Evolutionary conservation across 2,113 vertebrate species (phyloP), one percentile per base, ranked within the genome.

Genomic region (Percina caprodes): DNA sequence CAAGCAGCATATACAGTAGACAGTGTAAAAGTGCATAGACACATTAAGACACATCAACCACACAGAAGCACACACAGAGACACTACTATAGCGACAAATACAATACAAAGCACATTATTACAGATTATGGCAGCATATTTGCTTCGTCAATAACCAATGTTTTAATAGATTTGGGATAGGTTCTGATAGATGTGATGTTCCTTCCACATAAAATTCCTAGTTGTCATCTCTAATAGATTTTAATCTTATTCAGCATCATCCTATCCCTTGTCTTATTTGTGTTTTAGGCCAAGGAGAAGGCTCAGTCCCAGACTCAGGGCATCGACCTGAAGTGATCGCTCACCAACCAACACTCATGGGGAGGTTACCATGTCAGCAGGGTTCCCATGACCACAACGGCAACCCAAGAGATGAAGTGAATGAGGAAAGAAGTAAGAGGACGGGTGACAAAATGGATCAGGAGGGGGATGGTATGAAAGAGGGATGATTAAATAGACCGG

Each of bases 251-350:
- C 26, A 23, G 66, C 9, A 24, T 35, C 26, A 9, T 52, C 1
- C n/a, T 51, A 0, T 54, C 10, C 2, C 0, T 45, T 75, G 21
- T 63, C 4, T 42, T 35, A 16, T 54, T 0, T 70, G 0, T 80
- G 12, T 82, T 88, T 75, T 55, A 93, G 91, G 83, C 56, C 51
- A 94, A 94, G 62, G 93, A 89, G 30, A 88, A 90, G 79, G 56
- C 69, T 52, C 45, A 55, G 66, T 75, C 86, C 39, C 69, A 82
- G 70, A 84, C 70, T 83, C 80, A 90, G 68, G 88, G 66, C 66
- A 80, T 93, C 2, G 92, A 94, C 82, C 83, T 94, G 80, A 94
- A 94, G 87, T 94, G 86, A 94, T 39, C 15, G 35, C 46, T 83
- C 46, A 13, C 12, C 62, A 39, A 24, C n/a, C 65, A 76, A 15